Evolutionary conservation across 2,113 vertebrate species (phyloP), one percentile per base, ranked within the genome.

Genomic region (Oreochromis niloticus): DNA sequence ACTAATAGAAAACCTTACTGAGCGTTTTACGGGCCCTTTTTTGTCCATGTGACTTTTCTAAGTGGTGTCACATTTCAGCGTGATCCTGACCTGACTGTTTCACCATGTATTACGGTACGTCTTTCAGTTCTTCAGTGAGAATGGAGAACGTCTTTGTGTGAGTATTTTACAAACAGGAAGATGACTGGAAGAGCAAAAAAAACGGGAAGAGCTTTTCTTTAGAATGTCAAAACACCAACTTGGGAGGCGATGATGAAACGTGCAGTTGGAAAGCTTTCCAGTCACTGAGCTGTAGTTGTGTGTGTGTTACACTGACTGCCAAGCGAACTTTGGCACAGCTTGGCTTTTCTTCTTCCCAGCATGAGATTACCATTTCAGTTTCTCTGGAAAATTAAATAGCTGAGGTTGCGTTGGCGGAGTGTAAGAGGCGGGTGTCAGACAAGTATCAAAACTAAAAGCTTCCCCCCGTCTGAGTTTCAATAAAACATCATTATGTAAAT

Each of bases 151-250:
- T 10, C 43, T 48, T 22, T 68, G 22, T 86, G 11, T 5, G 4
- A 22, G 9, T 32, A 39, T 66, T 55, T n/a, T 14, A 46, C 17
- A 22, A 55, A 16, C 2, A 52, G 34, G 75, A 55, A 80, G 34
- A 30, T 32, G 50, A 52, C 57, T n/a, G 14, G 14, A 27, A 16
- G n/a, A 55, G 13, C 32, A 24, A 39, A n/a, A 43, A 32, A 55
- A 68, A 55, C 27, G 46, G 32, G 78, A 86, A 81, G 48, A 6
- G 11, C 73, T 27, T 24, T 19, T 34, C 5, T 32, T 27, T 30
- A 56, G 16, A 9, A 41, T 56, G 63, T 68, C 78, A 68, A 43
- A 9, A 54, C 66, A 68, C 54, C 84, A 81, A 68, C 34, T 6
- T 7, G 14, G 34, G 3, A 54, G n/a, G 19, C 27, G 3, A 10